Evolutionary conservation across 1,140 invertebrate genomes (phyloP).

Genomic region (Lepidurus couesii): DNA sequence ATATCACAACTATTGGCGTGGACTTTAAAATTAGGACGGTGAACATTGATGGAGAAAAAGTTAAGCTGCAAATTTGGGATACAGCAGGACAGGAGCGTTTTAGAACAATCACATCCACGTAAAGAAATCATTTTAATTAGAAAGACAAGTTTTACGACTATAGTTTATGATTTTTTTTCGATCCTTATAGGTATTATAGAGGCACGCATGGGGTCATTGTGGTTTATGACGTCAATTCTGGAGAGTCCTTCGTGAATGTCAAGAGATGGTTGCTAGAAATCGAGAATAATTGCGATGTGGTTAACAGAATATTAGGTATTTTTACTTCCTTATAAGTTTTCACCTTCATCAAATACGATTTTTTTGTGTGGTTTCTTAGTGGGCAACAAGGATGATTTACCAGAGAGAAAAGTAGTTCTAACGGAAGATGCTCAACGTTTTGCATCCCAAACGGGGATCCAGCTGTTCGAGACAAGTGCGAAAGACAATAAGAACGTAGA

Average conservation of each 20-base stretch:
- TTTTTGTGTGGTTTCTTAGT: conserved; percentile 55
- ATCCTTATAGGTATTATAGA: conserved; percentile 85
- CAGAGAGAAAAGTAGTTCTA: conserved; percentile 91
- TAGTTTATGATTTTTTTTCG: conserved; percentile 29
- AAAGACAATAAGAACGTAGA: conserved; percentile 99
- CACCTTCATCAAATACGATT: background rate
- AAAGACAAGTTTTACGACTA: background rate
- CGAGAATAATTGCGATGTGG: conserved; percentile 98
- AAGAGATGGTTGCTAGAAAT: conserved; percentile 98
- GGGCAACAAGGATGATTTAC: conserved; percentile 98
- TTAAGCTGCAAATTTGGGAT: conserved; percentile 99
- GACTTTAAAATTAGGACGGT: conserved; percentile 99
- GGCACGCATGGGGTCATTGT: conserved; percentile 99
- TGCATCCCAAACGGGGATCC: conserved; percentile 93
- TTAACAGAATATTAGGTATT: conserved; percentile 94
- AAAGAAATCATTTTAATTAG: conserved; percentile 40
- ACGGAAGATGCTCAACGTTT: conserved; percentile 95
- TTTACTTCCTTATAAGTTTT: conserved; percentile 27
- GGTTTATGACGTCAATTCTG: conserved; percentile 98
- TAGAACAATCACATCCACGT: conserved; percentile 91
- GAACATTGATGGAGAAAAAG: conserved; percentile 85
- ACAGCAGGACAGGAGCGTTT: conserved; percentile 70
- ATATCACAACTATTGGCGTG: conserved; percentile 99
- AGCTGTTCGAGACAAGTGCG: conserved; percentile 96
- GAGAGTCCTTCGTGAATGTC: conserved; percentile 98